A percentile compares a stretch with the other conserved stretches of the same genome.
phyloP scores from a whole-genome alignment of 2,113 vertebrate species.

The Carettochelys insculpta region DNA sequence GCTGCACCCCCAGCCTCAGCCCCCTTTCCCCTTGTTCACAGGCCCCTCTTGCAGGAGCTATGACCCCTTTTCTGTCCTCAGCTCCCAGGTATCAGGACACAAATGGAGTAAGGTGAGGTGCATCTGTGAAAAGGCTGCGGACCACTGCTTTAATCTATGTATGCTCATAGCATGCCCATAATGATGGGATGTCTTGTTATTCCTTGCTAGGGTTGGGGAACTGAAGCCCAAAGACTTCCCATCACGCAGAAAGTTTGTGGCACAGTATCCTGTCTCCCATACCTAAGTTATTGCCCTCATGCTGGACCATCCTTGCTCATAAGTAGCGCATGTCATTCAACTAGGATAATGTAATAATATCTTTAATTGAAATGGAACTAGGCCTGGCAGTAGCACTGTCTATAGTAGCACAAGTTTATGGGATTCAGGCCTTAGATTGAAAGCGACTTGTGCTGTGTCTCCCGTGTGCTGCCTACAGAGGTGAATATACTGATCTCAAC shows the following conservation, averaged over 20 bases:
- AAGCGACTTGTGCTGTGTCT: background rate
- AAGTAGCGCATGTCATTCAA: background rate
- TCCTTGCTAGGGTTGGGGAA: background rate
- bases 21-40: no score
- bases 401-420: background rate
- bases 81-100: no score
- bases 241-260: background rate
- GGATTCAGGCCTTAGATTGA: background rate
- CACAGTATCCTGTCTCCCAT: background rate
- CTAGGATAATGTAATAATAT: background rate
- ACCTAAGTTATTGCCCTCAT: background rate
- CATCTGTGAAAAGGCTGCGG: no score
- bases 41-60: no score
- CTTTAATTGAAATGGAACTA: background rate
- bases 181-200: background rate
- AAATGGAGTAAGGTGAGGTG: no score
- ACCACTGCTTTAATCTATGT: background rate
- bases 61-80: no score
- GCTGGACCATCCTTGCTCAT: background rate
- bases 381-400: background rate
- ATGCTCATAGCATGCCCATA: background rate
- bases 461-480: background rate
- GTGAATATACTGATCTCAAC: fast-evolving
- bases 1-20: no score
- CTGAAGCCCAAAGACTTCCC: background rate